These are phyloP conservation scores for Melikaiella ostensackeni DNA, from an alignment of 2,888 invertebrate genomes.

Conservation along the genomic window DNA sequence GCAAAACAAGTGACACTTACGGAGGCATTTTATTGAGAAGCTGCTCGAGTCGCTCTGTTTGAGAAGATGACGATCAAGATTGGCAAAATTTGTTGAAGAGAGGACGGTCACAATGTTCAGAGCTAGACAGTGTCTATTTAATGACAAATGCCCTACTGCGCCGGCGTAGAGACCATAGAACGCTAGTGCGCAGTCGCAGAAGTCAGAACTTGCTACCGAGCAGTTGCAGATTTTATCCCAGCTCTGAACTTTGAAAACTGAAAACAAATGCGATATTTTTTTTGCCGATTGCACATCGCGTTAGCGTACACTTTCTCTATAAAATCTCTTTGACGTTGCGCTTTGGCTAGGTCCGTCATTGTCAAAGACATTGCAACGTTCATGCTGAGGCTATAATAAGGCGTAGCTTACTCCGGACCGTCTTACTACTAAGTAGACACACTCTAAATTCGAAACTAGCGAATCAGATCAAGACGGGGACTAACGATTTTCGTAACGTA, in stretches of 20 bases:
- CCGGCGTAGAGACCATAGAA: background rate
- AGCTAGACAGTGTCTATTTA: background rate
- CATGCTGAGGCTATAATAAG: constrained; percentile 21
- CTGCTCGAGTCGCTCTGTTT: constrained; percentile 59
- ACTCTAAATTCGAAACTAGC: constrained; percentile 75
- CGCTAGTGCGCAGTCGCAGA: background rate
- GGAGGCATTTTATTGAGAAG: constrained; percentile 78
- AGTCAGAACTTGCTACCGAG: background rate
- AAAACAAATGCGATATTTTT: background rate
- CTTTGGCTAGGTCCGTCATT: constrained; percentile 31
- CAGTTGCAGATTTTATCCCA: background rate
- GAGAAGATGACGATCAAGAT: constrained; percentile 17
- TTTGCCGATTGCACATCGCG: background rate
- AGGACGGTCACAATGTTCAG: background rate
- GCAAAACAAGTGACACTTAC: constrained; percentile 60
- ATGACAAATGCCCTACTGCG: no score
- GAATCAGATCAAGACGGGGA: constrained; percentile 47
- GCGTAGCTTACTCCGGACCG: constrained; percentile 57
- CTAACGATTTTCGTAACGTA: constrained; percentile 38
- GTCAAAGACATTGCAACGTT: constrained; percentile 34
- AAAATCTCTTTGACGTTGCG: constrained; percentile 35
- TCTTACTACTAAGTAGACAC: constrained; percentile 69
- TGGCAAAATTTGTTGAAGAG: background rate
- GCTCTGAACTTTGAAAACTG: background rate
- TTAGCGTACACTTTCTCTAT: constrained; percentile 3